phyloP scores from a whole-genome alignment of 2,797 vertebrate genomes.

The Benthosema pterotum region DNA sequence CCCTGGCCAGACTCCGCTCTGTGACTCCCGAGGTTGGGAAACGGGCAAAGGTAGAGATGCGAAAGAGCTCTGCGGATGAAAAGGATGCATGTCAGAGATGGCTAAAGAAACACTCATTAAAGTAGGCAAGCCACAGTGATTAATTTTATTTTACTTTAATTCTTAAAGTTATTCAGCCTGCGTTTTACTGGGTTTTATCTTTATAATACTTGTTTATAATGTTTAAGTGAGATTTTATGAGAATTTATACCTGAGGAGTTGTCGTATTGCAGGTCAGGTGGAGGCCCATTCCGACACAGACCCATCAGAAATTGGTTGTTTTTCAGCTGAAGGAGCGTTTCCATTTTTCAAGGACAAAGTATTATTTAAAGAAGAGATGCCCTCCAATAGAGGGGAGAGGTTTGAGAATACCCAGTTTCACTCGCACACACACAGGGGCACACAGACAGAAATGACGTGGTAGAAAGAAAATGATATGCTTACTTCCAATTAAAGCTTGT shows the following conservation, averaged over 20 bases:
- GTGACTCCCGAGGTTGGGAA: conserved; percentile 86
- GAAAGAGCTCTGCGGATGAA: conserved; percentile 85
- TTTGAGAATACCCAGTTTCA: conserved; percentile 72
- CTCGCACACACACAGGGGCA: neutral
- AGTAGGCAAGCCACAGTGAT: neutral
- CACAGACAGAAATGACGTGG: conserved; percentile 6
- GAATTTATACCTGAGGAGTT: conserved; percentile 78
- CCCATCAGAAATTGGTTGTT: conserved; percentile 81
- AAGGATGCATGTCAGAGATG: neutral
- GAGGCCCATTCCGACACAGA: conserved; percentile 79
- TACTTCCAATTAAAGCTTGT: neutral
- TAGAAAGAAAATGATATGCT: neutral
- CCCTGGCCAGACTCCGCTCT: conserved; percentile 92
- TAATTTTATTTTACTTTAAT: neutral
- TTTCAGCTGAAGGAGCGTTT: conserved; percentile 82
- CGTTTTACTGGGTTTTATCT: too few relatives aligned
- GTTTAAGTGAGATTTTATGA: too few relatives aligned
- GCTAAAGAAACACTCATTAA: neutral
- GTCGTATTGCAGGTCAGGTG: conserved; percentile 88
- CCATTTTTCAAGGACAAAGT: conserved; percentile 73
- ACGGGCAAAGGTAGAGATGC: conserved; percentile 92
- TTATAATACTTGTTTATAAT: too few relatives aligned
- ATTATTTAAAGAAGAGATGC: conserved; percentile 64
- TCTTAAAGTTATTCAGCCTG: neutral
- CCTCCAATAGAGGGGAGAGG: conserved; percentile 85